Evolutionary conservation across 2,113 vertebrate genomes (phyloP), one percentile per base, ranked within the genome.

Genomic region (Lichenostomus cassidix): DNA sequence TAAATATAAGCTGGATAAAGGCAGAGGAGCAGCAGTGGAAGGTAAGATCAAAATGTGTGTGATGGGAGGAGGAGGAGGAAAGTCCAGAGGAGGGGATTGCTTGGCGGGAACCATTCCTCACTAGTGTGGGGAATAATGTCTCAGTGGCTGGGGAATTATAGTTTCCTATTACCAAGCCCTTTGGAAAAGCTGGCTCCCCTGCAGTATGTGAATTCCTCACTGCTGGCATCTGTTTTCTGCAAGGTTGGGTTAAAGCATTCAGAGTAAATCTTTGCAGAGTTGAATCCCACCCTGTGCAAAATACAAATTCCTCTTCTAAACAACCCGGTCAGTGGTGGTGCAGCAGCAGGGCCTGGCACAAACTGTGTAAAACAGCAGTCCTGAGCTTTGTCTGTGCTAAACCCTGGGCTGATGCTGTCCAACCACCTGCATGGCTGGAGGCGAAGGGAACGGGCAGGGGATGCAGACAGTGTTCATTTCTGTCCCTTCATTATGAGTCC

Each of bases 281-380:
- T 15, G 14, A 58, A 35, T 15, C n/a, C 14, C 37, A 24, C 3
- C 10, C 27, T 1, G 15, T 11, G 21, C 20, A 65, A 56, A 46
- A 53, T 4, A 14, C 18, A 2, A 12, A 18, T 16, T 62, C 22
- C 12, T 24, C 2, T 28, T 33, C 28, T 10, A 15, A 39, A 8
- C 8, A 44, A 19, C 33, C n/a, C 3, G 1, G 27, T 5, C n/a
- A 12, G 33, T 1, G 24, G 23, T 15, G 83, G 58, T 35, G 76
- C 28, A 14, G 60, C 52, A 12, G 46, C 5, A 1, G 5, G 29
- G 29, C 7, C 46, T 50, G 52, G 60, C 71, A 29, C 1, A 0
- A 6, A 1, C 49, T 2, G 18, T 2, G 18, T 17, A 22, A 15
- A 8, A 28, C 47, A 22, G 37, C 49, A 22, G 41, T 0, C 2